phyloP scores from a whole-genome alignment of 1,140 invertebrate species.

The Delia radicum region DNA sequence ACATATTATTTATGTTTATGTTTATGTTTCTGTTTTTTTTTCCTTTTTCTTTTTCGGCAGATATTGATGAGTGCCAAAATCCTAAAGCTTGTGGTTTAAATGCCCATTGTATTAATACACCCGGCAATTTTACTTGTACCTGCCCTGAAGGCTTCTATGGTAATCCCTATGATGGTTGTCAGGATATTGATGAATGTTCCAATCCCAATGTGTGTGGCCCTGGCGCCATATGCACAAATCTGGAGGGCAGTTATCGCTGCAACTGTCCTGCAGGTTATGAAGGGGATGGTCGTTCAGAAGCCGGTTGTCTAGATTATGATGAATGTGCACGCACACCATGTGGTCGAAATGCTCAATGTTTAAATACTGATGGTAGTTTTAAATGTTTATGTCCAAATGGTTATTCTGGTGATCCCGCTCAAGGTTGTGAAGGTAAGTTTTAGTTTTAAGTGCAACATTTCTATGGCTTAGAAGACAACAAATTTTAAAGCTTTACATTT shows the following conservation, averaged over 20 bases:
- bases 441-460: background rate
- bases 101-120: slow-evolving; percentile 78
- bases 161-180: slow-evolving; percentile 83
- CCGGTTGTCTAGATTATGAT: slow-evolving; percentile 69
- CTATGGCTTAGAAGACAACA: background rate
- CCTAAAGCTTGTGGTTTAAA: slow-evolving; percentile 77
- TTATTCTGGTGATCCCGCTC: slow-evolving; percentile 72
- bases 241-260: slow-evolving; percentile 76
- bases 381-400: slow-evolving; percentile 75
- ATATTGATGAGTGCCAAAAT: slow-evolving; percentile 83
- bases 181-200: slow-evolving; percentile 81
- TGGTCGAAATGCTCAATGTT: slow-evolving; percentile 71
- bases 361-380: slow-evolving; percentile 72
- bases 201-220: slow-evolving; percentile 71
- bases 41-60: slow-evolving; percentile 57
- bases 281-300: slow-evolving; percentile 67
- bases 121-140: slow-evolving; percentile 84
- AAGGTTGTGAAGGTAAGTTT: slow-evolving; percentile 68
- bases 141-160: slow-evolving; percentile 82
- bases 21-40: background rate
- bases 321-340: slow-evolving; percentile 71
- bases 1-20: background rate
- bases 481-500: background rate
- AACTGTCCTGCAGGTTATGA: slow-evolving; percentile 78
- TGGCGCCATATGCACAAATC: slow-evolving; percentile 77